Evolutionary conservation across 2,113 vertebrate genomes (phyloP).

Genomic region (Colistium nudipinnis): DNA sequence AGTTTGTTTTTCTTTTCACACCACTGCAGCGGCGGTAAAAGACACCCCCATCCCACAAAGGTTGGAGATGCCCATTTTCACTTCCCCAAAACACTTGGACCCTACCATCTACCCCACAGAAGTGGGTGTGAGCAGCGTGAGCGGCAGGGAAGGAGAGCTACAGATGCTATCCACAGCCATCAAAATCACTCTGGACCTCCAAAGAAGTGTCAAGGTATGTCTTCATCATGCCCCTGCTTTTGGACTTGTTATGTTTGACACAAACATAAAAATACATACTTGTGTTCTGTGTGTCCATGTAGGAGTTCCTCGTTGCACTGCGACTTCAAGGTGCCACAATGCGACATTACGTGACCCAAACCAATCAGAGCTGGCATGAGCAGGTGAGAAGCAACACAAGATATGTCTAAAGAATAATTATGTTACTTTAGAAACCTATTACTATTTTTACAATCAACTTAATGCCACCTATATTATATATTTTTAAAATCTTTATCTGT

Average conservation of each 20-base stretch:
- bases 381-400: conserved; percentile 79
- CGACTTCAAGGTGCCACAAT: conserved; percentile 88
- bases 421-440: too few relatives aligned
- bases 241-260: not conserved
- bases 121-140: conserved; percentile 83
- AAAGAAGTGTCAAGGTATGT: conserved; percentile 88
- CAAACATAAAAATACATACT: not conserved
- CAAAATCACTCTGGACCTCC: conserved; percentile 88
- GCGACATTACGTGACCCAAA: conserved; percentile 85
- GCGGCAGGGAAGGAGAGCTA: conserved; percentile 73
- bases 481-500: too few relatives aligned
- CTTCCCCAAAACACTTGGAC: conserved; percentile 82
- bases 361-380: conserved; percentile 90
- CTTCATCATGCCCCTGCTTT: not conserved
- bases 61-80: conserved; percentile 85
- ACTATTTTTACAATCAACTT: too few relatives aligned
- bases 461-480: too few relatives aligned
- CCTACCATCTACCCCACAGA: conserved; percentile 90
- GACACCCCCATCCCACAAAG: conserved; percentile 79
- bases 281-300: not conserved
- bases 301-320: conserved; percentile 93
- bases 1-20: not conserved
- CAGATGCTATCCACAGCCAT: conserved; percentile 91
- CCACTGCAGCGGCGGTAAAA: conserved; percentile 80
- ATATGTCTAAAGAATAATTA: not conserved